Base-by-base conservation (phyloP, 2,888 invertebrate genomes). In the Tetheella fluctuosa region DNA sequence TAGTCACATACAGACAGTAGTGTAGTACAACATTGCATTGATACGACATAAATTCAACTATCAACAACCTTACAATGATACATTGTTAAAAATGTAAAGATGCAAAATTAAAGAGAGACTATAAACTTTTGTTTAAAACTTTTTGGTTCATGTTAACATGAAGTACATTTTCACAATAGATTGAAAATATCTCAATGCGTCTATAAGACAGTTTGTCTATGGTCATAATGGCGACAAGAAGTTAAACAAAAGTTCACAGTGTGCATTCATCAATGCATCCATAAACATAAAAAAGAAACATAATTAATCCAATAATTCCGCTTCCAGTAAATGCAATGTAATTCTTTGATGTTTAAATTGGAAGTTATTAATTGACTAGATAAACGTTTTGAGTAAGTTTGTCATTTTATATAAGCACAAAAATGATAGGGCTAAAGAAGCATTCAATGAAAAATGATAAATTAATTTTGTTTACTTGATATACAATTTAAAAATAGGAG, bases 291-390 rank as follows among this genome's bases (percentile, higher is more conserved):
- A n/a, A 39, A 39, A 39, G 5, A 39, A 39, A 39, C 39, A 39
- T 39, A n/a, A 39, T n/a, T 37, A 15, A 37, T 2, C 39, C 3
- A n/a, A 39, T 39, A n/a, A 5, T n/a, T 39, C n/a, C n/a, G 48
- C 10, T 20, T 48, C 15, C 3, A 48, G 17, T 48, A 57, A 67
- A 64, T 54, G 58, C 55, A 48, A 48, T 52, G 20, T 20, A 48
- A 48, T 20, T 59, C 23, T 53, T 56, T 64, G 55, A 63, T 61
- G 57, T 63, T 62, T 60, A 39, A 39, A 48, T 48, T 48, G 48
- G 48, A 48, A 48, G 59, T 42, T 25, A 59, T 54, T 61, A 53
- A 62, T 61, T 69, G 69, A 69, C 67, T 69, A 70, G 69, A 70
- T 59, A 67, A 62, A 59, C 59, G 58, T 57, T 61, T 64, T 65